These are phyloP conservation scores for Sipha maydis DNA, from an alignment of 2,888 invertebrate genomes.

Conservation along the genomic window DNA sequence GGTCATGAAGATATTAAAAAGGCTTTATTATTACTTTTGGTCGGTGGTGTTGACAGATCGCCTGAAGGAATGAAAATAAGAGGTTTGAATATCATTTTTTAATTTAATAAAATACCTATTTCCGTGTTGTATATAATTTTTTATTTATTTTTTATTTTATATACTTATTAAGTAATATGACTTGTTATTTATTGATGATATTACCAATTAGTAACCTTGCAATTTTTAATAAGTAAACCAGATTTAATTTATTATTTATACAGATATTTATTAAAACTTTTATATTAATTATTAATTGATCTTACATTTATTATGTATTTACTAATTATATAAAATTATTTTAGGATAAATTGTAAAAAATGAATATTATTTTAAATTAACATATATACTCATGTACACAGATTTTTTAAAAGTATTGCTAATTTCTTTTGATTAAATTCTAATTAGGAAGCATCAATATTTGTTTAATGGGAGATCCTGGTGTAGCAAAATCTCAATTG, in stretches of 20 bases:
- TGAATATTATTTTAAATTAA: too few species aligned
- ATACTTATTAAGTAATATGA: neutral
- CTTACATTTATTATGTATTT: neutral
- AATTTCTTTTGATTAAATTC: constrained; percentile 26
- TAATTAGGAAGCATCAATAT: constrained; percentile 90
- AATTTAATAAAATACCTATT: neutral
- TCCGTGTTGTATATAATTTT: too few species aligned
- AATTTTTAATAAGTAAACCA: too few species aligned
- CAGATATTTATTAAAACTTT: too few species aligned
- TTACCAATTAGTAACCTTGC: too few species aligned
- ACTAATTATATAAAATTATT: neutral
- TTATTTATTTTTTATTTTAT: neutral
- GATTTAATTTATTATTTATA: too few species aligned
- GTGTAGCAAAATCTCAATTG: constrained; percentile 98
- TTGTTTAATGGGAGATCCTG: constrained; percentile 99
- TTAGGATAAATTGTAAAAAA: too few species aligned
- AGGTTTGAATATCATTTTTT: constrained; percentile 67
- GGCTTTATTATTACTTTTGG: constrained; percentile 89
- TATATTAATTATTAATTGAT: too few species aligned
- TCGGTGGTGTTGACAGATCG: constrained; percentile 87
- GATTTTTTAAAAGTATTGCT: neutral
- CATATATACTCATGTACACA: too few species aligned
- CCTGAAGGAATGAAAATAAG: constrained; percentile 98
- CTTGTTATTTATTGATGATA: too few species aligned
- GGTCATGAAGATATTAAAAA: constrained; percentile 99